Conservation (phyloP, 92 coral and sea anemone species). For the Palythoa heliodiscus region DNA sequence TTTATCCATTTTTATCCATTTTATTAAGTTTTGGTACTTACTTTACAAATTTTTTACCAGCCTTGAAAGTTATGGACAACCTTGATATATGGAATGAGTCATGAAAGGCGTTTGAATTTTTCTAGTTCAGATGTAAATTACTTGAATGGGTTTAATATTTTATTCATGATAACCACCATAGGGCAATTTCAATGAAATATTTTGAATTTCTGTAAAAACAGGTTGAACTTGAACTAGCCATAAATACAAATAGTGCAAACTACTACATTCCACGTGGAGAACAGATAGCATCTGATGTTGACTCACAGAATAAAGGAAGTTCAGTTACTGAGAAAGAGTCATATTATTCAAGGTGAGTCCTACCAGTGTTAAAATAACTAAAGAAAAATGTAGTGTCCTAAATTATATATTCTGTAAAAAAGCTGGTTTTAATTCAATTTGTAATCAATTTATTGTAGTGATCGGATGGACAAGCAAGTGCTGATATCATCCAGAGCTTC, state of each 20-base stretch:
- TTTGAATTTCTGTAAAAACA: slow-evolving; percentile 4
- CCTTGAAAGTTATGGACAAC: not conserved
- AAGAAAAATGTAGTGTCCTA: not conserved
- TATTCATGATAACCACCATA: not conserved
- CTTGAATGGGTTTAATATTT: not conserved
- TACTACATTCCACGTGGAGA: slow-evolving; percentile 92
- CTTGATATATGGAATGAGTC: too few relatives aligned
- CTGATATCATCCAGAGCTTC: slow-evolving; percentile 76
- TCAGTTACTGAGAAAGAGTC: not conserved
- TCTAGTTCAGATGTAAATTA: too few relatives aligned
- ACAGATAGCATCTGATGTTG: slow-evolving; percentile 88
- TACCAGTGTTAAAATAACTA: too few relatives aligned
- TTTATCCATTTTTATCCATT: too few relatives aligned
- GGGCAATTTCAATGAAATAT: not conserved
- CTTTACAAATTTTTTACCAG: not conserved
- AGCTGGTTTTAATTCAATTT: not conserved
- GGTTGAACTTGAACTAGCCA: slow-evolving; percentile 88
- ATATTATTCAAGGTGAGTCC: slow-evolving; percentile 16
- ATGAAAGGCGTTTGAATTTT: too few relatives aligned
- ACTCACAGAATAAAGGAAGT: slow-evolving; percentile 34
- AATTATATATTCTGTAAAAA: not conserved
- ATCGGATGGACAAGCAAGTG: slow-evolving; percentile 93
- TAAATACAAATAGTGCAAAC: slow-evolving; percentile 81
- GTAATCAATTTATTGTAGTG: slow-evolving; percentile 47
- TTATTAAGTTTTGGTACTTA: too few relatives aligned